A percentile compares a stretch with the other conserved stretches of the same genome.
These are phyloP conservation scores for Vannuccia rotundouncinata DNA, from an alignment of 2,888 invertebrate species.

Conservation along the genomic window DNA sequence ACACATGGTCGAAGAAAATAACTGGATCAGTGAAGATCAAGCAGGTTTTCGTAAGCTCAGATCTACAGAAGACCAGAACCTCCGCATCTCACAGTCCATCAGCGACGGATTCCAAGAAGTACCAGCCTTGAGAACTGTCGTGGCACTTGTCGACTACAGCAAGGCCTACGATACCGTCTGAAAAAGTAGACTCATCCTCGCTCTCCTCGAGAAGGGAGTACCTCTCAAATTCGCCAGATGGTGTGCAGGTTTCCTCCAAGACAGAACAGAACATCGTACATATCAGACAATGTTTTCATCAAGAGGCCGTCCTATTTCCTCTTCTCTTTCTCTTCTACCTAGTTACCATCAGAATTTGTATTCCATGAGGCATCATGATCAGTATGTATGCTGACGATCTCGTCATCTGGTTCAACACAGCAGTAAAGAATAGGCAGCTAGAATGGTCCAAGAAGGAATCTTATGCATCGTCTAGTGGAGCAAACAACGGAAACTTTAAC, in stretches of 20 bases:
- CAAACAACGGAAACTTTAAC: too few species aligned
- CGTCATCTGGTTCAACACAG: neutral
- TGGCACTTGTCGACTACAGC: neutral
- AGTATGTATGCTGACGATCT: neutral
- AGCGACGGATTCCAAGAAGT: constrained; percentile 8
- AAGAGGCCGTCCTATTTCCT: neutral
- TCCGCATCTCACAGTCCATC: neutral
- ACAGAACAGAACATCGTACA: neutral
- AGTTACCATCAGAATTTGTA: neutral
- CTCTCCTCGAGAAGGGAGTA: neutral
- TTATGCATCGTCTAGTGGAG: neutral
- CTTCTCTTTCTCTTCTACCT: neutral
- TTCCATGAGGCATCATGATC: neutral
- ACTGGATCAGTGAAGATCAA: neutral
- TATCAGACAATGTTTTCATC: neutral
- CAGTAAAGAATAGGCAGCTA: too few species aligned
- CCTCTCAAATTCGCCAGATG: neutral
- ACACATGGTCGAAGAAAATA: constrained; percentile 1
- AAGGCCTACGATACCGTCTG: constrained; percentile 17
- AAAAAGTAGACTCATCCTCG: constrained; percentile 13
- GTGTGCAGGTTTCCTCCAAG: neutral
- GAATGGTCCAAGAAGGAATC: neutral
- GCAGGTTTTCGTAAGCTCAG: neutral
- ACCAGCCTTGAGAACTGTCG: neutral
- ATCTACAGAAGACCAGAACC: constrained; percentile 2